Evolutionary conservation across 2,888 invertebrate genomes (phyloP).

Genomic region (Halocaridina rubra): DNA sequence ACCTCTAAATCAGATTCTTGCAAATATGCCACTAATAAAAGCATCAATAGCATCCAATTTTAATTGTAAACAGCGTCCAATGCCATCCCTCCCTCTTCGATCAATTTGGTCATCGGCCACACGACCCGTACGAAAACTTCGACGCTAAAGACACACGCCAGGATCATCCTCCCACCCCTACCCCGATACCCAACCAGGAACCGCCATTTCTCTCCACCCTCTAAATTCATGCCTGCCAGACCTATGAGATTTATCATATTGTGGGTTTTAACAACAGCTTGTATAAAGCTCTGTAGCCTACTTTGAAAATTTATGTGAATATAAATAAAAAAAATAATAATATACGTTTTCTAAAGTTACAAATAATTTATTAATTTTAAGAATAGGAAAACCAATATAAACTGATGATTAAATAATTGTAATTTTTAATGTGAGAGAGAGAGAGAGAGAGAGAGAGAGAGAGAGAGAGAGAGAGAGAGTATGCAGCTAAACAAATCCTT

Average conservation of each 20-base stretch:
- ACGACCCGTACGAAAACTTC: background rate
- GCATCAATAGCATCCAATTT: too few relatives aligned
- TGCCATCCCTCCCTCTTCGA: too few relatives aligned
- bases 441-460: background rate
- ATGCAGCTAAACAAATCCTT: background rate
- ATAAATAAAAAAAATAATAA: too few relatives aligned
- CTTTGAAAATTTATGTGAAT: background rate
- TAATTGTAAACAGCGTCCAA: too few relatives aligned
- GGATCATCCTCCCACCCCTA: background rate
- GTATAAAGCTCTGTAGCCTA: background rate
- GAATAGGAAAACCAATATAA: too few relatives aligned
- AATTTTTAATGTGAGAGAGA: too few relatives aligned
- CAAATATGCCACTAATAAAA: background rate
- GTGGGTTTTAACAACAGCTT: background rate
- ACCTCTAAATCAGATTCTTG: background rate
- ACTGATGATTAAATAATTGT: too few relatives aligned
- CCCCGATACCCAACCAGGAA: too few relatives aligned
- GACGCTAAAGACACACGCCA: background rate
- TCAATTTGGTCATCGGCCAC: constrained; percentile 21
- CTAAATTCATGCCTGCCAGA: constrained; percentile 9
- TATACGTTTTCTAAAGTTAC: too few relatives aligned
- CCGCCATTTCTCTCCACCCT: too few relatives aligned
- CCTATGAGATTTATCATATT: background rate
- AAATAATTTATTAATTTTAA: too few relatives aligned
- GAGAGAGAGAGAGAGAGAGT: background rate